Evolutionary conservation across 2,797 vertebrate genomes (phyloP).

Genomic region (Pantherophis alleghaniensis): DNA sequence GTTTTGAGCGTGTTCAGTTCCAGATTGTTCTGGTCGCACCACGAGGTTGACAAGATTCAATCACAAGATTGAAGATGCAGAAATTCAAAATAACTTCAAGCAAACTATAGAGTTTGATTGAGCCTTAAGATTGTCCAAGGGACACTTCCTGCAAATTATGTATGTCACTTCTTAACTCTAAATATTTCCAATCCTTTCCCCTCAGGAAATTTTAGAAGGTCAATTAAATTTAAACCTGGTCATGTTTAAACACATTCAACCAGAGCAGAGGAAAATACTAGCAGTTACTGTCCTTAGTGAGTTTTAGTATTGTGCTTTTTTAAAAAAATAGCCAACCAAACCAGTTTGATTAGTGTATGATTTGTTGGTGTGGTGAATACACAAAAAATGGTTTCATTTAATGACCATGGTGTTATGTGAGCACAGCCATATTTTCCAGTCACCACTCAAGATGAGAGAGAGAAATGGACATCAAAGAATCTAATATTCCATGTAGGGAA

Average conservation of each 20-base stretch:
- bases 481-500: not conserved
- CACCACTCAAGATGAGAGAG: not conserved
- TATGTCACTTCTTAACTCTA: not conserved
- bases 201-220: not conserved
- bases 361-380: not conserved
- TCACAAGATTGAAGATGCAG: not conserved
- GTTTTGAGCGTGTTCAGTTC: no score
- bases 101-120: not conserved
- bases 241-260: not conserved
- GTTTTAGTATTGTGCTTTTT: not conserved
- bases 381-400: not conserved
- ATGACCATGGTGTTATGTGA: not conserved
- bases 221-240: not conserved
- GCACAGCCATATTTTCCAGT: not conserved
- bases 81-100: not conserved
- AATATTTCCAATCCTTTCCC: not conserved
- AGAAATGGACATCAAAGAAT: not conserved
- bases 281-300: not conserved
- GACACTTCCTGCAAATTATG: not conserved
- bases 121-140: not conserved
- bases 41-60: no score
- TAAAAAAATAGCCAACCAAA: not conserved
- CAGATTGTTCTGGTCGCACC: no score
- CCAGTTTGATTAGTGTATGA: not conserved
- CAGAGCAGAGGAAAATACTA: not conserved